These are phyloP conservation scores for human DNA, from an alignment of 2,113 vertebrate species.

Conservation along the genomic window GRCh38 chr6:62232001-62232500, in stretches of 20 bases:
- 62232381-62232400: not conserved
- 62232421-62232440: not conserved
- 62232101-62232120: not conserved
- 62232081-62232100: not conserved
- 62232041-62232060: not conserved
- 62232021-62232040: not conserved
- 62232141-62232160: not conserved
- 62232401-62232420: not conserved
- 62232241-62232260: not conserved
- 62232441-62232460: not conserved
- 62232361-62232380: not conserved
- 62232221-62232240: not conserved
- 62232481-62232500: not conserved
- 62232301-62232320: not conserved
- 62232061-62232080: not conserved
- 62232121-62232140: not conserved
- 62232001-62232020: not conserved
- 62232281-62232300: not conserved
- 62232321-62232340: not conserved
- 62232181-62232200: not conserved
- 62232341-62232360: not conserved
- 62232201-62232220: not conserved
- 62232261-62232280: not conserved
- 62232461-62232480: not conserved
- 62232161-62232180: not conserved